phyloP scores from a whole-genome alignment of 2,113 vertebrate species.

The Motacilla alba region DNA sequence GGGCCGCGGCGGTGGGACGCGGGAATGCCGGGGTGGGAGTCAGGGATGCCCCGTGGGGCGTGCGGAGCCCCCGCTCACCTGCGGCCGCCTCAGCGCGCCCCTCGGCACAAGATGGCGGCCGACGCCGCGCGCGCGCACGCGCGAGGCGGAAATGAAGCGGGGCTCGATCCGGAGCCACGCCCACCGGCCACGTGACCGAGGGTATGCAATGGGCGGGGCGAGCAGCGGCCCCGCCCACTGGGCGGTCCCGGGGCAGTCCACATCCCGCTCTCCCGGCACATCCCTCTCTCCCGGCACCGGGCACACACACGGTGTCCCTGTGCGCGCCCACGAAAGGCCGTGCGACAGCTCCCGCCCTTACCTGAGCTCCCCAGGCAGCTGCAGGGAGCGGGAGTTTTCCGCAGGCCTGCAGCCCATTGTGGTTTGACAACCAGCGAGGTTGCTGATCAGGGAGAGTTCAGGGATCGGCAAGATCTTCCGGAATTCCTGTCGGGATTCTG shows the following conservation, averaged over 20 bases:
- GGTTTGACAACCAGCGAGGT: not conserved
- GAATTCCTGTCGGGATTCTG: not conserved
- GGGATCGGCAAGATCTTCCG: fast-evolving
- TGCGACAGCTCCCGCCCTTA: fast-evolving
- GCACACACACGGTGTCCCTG: fast-evolving
- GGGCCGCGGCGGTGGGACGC: too few relatives aligned
- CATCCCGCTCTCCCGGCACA: not conserved
- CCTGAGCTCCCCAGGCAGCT: not conserved
- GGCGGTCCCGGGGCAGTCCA: too few relatives aligned
- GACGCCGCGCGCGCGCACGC: not conserved
- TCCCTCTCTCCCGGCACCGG: too few relatives aligned
- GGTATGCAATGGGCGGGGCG: fast-evolving
- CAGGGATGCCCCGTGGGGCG: fast-evolving
- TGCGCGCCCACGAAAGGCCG: not conserved
- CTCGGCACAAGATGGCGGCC: not conserved
- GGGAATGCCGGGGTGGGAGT: too few relatives aligned
- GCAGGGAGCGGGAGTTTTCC: fast-evolving
- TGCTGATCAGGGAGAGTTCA: fast-evolving
- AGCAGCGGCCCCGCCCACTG: fast-evolving
- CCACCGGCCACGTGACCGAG: fast-evolving
- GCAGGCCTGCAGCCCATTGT: not conserved
- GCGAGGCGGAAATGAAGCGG: not conserved
- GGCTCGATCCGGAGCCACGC: fast-evolving
- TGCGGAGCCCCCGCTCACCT: not conserved
- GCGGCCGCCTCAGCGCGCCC: not conserved